Base-by-base conservation (phyloP, 2,888 invertebrate genomes). In the Teleogryllus oceanicus region DNA sequence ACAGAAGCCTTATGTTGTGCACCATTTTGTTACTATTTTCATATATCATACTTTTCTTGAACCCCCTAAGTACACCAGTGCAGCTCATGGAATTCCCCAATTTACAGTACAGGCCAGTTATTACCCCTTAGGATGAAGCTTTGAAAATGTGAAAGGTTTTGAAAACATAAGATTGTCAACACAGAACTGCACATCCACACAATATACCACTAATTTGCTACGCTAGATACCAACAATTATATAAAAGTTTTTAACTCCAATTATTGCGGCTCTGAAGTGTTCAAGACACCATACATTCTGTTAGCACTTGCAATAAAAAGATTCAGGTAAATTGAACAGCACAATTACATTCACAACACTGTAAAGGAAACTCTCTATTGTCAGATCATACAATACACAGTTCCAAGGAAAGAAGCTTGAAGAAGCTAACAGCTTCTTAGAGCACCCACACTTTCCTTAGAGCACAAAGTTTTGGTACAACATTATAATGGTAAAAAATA, bases 111-210 rank as follows among this genome's bases (percentile, higher is more conserved):
- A 37, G 37, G 37, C 37, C 37, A 37, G 37, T 37, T 37, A 37
- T 37, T 37, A 37, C 37, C 37, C 37, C 37, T 37, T 37, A 37
- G 37, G 37, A 37, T 37, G 37, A 37, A 37, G 37, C 37, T 37
- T 37, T 37, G 37, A 37, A 37, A 37, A 37, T 37, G 37, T 37
- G 37, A 37, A 37, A 37, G 62, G 62, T n/a, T 62, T 37, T 62
- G n/a, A 62, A 62, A 62, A 62, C 62, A 62, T 13, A 62, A 62
- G 62, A 62, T 62, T 62, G 62, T 62, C 62, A 62, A 62, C 62
- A 62, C 62, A 62, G 62, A 62, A 62, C 62, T 62, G 62, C 62
- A 62, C 62, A 62, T 62, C n/a, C 62, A 62, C 62, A 62, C 62
- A 18, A 18, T 62, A 62, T 62, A 62, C 62, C n/a, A n/a, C 37